These are phyloP conservation scores for Uria aalge DNA, from an alignment of 2,113 vertebrate species.

Conservation along the genomic window DNA sequence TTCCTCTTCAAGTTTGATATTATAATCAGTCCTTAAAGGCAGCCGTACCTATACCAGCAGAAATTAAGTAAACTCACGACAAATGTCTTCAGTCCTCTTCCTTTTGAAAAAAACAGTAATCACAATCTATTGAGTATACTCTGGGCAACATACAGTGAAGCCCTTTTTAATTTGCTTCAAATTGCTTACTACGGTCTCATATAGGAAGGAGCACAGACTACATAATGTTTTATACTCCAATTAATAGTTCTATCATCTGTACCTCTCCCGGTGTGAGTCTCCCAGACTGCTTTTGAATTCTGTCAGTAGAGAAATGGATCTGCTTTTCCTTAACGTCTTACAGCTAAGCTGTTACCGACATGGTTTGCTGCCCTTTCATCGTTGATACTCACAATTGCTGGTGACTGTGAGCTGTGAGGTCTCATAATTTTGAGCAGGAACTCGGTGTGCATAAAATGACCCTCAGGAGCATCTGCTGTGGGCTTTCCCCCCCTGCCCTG, in stretches of 20 bases:
- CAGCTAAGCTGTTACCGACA: not conserved
- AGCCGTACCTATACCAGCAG: not conserved
- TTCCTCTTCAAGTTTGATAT: not conserved
- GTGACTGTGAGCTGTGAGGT: conserved; percentile 36
- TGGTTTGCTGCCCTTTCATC: conserved; percentile 19
- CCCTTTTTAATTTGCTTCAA: not conserved
- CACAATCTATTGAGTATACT: not conserved
- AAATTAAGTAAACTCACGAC: not conserved
- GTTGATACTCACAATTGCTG: conserved; percentile 1
- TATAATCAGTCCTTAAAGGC: not conserved
- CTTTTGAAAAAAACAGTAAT: not conserved
- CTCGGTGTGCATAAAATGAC: conserved; percentile 10
- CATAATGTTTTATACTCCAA: not conserved
- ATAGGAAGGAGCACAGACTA: not conserved
- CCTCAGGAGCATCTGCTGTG: conserved; percentile 63
- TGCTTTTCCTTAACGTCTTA: conserved; percentile 6
- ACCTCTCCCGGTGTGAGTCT: not conserved
- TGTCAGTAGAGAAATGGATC: not conserved
- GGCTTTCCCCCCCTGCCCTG: not conserved
- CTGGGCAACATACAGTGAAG: not conserved
- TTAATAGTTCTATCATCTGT: not conserved
- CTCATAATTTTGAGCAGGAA: conserved; percentile 45
- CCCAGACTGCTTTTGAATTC: not conserved
- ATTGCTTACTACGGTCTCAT: not conserved
- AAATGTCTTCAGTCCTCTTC: not conserved